Percentiles rank a stretch among this genome's conserved stretches.
Evolutionary conservation across 2,797 vertebrate genomes (phyloP).

Genomic region (Valencia hispanica): DNA sequence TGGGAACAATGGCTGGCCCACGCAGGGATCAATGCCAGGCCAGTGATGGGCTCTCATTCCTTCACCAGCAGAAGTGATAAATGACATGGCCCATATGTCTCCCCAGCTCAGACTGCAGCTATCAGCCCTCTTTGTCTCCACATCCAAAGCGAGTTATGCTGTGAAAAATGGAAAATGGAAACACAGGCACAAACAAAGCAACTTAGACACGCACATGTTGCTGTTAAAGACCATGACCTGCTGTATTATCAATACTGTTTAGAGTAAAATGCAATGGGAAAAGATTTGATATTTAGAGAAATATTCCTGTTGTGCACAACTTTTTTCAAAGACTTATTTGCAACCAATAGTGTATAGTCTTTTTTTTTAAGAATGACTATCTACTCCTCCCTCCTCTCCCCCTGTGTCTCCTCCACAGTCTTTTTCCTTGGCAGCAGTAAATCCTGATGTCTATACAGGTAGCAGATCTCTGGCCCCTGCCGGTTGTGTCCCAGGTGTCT

Average conservation of each 20-base stretch:
- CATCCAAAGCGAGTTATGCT: conserved; percentile 69
- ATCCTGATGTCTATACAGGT: conserved; percentile 91
- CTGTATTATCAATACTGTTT: conserved; percentile 26
- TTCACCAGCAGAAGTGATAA: conserved; percentile 93
- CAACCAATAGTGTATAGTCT: conserved; percentile 32
- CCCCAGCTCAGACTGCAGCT: conserved; percentile 84
- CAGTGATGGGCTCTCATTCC: conserved; percentile 95
- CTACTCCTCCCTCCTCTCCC: conserved; percentile 24
- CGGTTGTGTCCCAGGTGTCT: conserved; percentile 89
- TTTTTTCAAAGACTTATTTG: conserved; percentile 36
- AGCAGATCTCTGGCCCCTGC: conserved; percentile 84
- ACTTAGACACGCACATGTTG: conserved; percentile 27
- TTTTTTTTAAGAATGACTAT: conserved; percentile 8
- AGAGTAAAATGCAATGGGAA: conserved; percentile 36
- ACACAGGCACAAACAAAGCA: conserved; percentile 41
- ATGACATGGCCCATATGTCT: conserved; percentile 88
- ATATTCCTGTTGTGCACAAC: conserved; percentile 32
- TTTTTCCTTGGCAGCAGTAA: conserved; percentile 82
- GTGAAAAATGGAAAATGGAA: conserved; percentile 56
- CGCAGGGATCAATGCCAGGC: conserved; percentile 92
- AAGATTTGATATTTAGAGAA: conserved; percentile 38
- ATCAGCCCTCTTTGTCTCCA: conserved; percentile 75
- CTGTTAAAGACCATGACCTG: conserved; percentile 32
- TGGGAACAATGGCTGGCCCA: conserved; percentile 91
- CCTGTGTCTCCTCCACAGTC: conserved; percentile 14